These are phyloP conservation scores for Lytechinus pictus DNA, from an alignment of 35 echinoderm and acorn worm genomes.

Conservation along the genomic window DNA sequence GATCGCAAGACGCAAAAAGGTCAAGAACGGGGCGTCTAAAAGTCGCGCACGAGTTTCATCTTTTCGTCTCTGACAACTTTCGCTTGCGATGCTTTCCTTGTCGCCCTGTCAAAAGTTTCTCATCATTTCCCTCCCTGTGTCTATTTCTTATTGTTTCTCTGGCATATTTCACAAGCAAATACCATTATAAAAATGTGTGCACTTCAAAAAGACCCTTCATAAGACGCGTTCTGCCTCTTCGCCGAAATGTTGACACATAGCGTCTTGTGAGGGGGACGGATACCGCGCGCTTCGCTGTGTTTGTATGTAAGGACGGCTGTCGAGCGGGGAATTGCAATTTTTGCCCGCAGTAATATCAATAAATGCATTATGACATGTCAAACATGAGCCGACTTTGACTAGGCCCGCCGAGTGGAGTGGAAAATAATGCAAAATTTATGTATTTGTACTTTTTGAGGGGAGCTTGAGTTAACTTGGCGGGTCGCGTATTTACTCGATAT, in stretches of 20 bases:
- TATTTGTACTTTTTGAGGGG: conserved; percentile 29
- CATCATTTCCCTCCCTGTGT: neutral
- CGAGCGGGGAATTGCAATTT: conserved; percentile 34
- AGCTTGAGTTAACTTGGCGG: neutral
- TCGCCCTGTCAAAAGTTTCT: neutral
- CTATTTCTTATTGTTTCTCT: neutral
- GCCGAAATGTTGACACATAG: neutral
- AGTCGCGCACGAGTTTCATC: conserved; percentile 33
- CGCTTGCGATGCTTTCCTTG: neutral
- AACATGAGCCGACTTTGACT: conserved; percentile 38
- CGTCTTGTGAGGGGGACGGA: neutral
- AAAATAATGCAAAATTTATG: conserved; percentile 45
- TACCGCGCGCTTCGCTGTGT: neutral
- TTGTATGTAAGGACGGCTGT: neutral
- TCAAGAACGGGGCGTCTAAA: conserved; percentile 26
- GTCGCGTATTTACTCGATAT: conserved; percentile 8
- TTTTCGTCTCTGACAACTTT: neutral
- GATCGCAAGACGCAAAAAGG: neutral
- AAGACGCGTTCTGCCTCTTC: neutral
- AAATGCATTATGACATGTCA: conserved; percentile 47
- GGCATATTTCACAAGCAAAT: conserved; percentile 11
- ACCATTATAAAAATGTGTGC: conserved; percentile 3
- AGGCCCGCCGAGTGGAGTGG: conserved; percentile 20
- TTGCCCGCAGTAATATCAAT: conserved; percentile 39
- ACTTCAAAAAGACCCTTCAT: neutral